A percentile compares a stretch with the other conserved stretches of the same genome.
These are phyloP conservation scores for Avahi laniger DNA, from an alignment of 2,797 vertebrate species.

Conservation along the genomic window DNA sequence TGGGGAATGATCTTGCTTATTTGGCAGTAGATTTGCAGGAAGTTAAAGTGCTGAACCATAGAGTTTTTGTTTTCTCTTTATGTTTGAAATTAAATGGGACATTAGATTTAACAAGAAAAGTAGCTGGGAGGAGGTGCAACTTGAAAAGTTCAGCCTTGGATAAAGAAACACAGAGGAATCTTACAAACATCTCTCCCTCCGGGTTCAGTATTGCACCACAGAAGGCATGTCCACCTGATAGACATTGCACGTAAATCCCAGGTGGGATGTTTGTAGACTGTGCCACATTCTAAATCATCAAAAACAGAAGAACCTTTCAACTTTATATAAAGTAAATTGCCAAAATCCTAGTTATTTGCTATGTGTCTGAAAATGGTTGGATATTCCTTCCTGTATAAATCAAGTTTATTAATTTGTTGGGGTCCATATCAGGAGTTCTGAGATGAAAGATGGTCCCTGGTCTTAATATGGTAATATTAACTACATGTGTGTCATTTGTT, in stretches of 20 bases:
- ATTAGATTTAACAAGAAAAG: conserved; percentile 48
- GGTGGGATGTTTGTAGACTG: background rate
- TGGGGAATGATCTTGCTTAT: conserved; percentile 56
- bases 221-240: background rate
- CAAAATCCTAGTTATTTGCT: background rate
- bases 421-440: background rate
- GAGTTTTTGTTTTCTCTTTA: conserved; percentile 63
- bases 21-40: conserved; percentile 72
- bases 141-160: background rate
- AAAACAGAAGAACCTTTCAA: conserved; percentile 21
- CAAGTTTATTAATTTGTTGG: background rate
- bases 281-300: background rate
- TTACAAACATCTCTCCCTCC: background rate
- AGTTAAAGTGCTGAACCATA: conserved; percentile 73
- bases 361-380: background rate
- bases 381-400: background rate
- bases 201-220: background rate
- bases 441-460: background rate
- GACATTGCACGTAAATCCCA: background rate
- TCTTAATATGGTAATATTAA: background rate
- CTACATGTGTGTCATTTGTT: background rate
- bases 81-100: conserved; percentile 60
- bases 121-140: conserved; percentile 8
- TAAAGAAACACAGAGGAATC: background rate
- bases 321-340: background rate